Percentiles rank a stretch among this genome's conserved stretches.
Conservation (phyloP, 92 coral and sea anemone genomes). For the Galaxea fascicularis region DNA sequence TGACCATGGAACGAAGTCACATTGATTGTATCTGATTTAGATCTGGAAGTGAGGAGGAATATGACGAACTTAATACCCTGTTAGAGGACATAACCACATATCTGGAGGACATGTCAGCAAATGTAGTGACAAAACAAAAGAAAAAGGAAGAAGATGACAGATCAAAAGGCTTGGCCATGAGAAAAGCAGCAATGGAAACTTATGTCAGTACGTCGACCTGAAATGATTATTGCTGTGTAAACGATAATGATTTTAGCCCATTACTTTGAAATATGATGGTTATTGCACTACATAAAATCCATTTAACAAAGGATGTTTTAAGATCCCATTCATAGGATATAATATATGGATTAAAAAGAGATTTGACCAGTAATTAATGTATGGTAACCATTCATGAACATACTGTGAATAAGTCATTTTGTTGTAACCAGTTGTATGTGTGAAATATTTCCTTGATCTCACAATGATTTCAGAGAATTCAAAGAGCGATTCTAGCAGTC, state of each 20-base stretch:
- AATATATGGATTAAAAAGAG: conserved; percentile 22
- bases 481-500: conserved; percentile 27
- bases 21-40: not conserved
- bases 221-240: conserved; percentile 27
- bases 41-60: conserved; percentile 54
- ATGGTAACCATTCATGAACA: conserved; percentile 23
- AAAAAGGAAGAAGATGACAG: conserved; percentile 33
- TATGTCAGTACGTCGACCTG: conserved; percentile 13
- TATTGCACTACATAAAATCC: conserved; percentile 29
- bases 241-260: conserved; percentile 11
- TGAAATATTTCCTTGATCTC: conserved; percentile 30
- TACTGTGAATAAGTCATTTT: conserved; percentile 21
- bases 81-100: conserved; percentile 41
- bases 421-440: conserved; percentile 14
- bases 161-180: conserved; percentile 37
- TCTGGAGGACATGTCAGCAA: conserved; percentile 18
- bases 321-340: conserved; percentile 22
- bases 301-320: conserved; percentile 30
- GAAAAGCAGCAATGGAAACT: conserved; percentile 38
- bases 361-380: conserved; percentile 19
- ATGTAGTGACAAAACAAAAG: conserved; percentile 36
- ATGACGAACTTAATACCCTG: conserved; percentile 26
- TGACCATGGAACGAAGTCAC: conserved; percentile 1
- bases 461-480: conserved; percentile 22
- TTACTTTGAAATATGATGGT: conserved; percentile 16